Evolutionary conservation across 2,113 vertebrate species (phyloP), one percentile per base, ranked within the genome.

Genomic region (Lasiurus borealis): DNA sequence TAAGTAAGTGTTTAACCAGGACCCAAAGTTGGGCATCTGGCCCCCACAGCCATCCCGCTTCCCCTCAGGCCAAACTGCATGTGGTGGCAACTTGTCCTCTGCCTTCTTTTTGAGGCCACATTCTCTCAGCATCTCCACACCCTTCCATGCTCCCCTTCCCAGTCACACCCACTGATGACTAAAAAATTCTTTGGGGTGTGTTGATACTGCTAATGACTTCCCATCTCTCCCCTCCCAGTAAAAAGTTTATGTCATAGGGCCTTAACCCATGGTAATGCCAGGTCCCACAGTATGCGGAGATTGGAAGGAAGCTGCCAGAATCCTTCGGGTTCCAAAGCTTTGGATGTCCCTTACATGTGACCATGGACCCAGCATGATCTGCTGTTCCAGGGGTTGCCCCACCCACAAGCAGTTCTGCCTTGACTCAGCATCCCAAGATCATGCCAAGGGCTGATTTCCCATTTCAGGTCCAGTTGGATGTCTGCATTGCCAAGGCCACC

Each of bases 401-500:
- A 23, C 8, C 3, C 19, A 3, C 18, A 59, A 54, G 54, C 50
- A 31, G 16, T 77, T 87, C 82, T n/a, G 54, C 25, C 80, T 85
- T 83, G 36, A 92, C 80, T 80, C 77, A 89, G 83, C 91, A 44
- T 36, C 80, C 34, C 77, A 89, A 78, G 77, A n/a, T 34, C 40
- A 34, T 18, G 62, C 88, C 85, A 90, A 76, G 34, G 40, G 50
- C 92, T 85, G 66, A 57, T 34, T 62, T 46, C 86, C 84, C 50
- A 68, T 83, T 95, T 90, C 3, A 2, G 13, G 71, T 69, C 54
- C 81, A 69, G 83, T 54, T 64, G 54, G 84, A 57, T 59, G 50
- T 72, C 77, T 40, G 29, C 85, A n/a, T 59, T 36, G 48, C 95
- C 92, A 83, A 94, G 95, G 68, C 93, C 95, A 95, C 97, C 88